Evolutionary conservation across 2,113 vertebrate species (phyloP).

Genomic region (Porphyrio hochstetteri): DNA sequence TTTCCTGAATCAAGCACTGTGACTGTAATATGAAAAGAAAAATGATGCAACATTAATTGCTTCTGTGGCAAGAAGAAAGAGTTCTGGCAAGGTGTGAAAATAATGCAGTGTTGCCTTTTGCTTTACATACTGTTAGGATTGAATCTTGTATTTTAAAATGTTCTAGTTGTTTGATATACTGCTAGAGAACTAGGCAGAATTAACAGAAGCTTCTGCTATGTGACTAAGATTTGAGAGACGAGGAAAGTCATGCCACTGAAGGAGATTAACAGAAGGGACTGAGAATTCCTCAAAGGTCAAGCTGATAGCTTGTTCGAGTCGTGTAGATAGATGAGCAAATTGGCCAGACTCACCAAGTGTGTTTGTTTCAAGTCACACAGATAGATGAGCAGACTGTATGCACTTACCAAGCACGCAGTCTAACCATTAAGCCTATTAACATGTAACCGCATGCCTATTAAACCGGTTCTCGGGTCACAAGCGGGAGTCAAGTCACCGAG

Average conservation of each 20-base stretch:
- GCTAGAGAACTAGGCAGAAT: background rate
- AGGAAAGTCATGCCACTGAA: background rate
- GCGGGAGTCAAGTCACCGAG: too few relatives aligned
- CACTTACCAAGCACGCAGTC: too few relatives aligned
- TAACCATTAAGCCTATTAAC: too few relatives aligned
- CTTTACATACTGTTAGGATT: background rate
- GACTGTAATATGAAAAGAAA: constrained; percentile 21
- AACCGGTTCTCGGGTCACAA: too few relatives aligned
- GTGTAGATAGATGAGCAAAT: too few relatives aligned
- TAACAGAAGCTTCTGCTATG: background rate
- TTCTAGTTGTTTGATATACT: background rate
- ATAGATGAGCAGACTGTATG: too few relatives aligned
- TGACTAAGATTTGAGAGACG: background rate
- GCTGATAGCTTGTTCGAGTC: too few relatives aligned
- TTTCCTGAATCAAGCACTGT: background rate
- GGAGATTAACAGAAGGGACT: too few relatives aligned
- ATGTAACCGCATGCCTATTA: too few relatives aligned
- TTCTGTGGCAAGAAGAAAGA: background rate
- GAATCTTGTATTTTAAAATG: background rate
- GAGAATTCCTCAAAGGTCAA: too few relatives aligned
- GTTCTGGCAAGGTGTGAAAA: background rate
- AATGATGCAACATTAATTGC: constrained; percentile 3
- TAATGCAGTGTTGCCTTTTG: background rate
- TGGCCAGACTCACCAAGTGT: too few relatives aligned
- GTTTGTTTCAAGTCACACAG: too few relatives aligned